Evolutionary conservation across 2,113 vertebrate genomes (phyloP).

Genomic region (Chlorodrepanis virens): DNA sequence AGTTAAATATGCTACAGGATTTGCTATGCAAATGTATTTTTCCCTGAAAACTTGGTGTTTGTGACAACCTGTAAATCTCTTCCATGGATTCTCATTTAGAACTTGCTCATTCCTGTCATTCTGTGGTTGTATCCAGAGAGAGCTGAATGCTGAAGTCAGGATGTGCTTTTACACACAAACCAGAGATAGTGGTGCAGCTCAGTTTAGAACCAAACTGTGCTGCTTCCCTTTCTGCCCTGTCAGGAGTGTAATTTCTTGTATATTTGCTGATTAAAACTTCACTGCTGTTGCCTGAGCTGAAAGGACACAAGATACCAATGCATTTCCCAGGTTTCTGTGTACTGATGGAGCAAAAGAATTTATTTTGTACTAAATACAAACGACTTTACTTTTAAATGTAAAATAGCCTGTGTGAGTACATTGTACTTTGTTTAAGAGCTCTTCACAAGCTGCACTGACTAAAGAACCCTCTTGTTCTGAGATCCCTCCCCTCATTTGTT

Average conservation of each 20-base stretch:
- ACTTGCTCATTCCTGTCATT: not conserved
- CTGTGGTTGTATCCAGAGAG: not conserved
- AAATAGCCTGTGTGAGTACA: not conserved
- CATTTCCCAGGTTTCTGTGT: not conserved
- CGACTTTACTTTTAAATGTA: not conserved
- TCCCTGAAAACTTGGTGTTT: not conserved
- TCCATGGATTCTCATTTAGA: not conserved
- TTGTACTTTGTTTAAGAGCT: not conserved
- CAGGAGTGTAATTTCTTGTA: not conserved
- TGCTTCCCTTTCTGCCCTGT: not conserved
- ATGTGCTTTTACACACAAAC: not conserved
- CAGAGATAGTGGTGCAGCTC: not conserved
- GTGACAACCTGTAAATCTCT: not conserved
- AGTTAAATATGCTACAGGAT: not conserved
- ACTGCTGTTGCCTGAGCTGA: not conserved
- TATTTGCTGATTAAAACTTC: not conserved
- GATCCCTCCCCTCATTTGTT: not conserved
- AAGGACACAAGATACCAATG: not conserved
- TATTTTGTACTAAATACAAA: slow-evolving; percentile 34
- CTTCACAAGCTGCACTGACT: not conserved
- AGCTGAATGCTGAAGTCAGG: not conserved
- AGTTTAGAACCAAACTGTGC: not conserved
- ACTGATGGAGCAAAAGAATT: not conserved
- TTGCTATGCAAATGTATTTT: slow-evolving; percentile 54
- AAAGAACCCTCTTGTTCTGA: not conserved